A percentile compares a stretch with the other conserved stretches of the same genome.
Evolutionary conservation across 2,888 invertebrate species (phyloP).

Genomic region (Adelognathus sp.): DNA sequence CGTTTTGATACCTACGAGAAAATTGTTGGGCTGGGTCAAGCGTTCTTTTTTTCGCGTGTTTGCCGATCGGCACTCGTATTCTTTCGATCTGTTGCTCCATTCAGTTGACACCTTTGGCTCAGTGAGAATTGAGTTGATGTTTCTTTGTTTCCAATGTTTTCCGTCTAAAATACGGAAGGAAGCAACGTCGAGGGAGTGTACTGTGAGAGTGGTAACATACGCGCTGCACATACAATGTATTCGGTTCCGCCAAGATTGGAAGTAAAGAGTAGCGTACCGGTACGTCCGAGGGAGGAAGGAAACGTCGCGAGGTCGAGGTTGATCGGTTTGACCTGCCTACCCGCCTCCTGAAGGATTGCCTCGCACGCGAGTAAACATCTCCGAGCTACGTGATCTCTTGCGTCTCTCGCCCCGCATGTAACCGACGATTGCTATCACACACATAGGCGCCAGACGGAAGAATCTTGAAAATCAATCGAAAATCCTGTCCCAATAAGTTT

Average conservation of each 20-base stretch:
- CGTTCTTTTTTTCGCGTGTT: background rate
- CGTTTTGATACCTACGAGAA: slow-evolving; percentile 44
- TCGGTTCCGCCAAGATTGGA: slow-evolving; percentile 46
- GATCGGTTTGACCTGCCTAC: slow-evolving; percentile 73
- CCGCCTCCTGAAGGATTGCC: slow-evolving; percentile 52
- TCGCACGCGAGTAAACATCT: slow-evolving; percentile 75
- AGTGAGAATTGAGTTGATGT: background rate
- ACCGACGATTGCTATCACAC: slow-evolving; percentile 18
- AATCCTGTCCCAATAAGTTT: background rate
- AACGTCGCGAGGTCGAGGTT: slow-evolving; percentile 71
- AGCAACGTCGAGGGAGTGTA: background rate
- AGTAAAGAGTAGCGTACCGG: too few species aligned
- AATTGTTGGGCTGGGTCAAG: slow-evolving; percentile 54
- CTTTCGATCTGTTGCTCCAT: background rate
- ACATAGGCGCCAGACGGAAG: slow-evolving; percentile 8
- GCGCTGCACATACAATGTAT: background rate
- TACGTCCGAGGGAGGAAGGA: slow-evolving; percentile 68
- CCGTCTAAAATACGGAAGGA: background rate
- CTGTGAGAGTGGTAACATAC: too few species aligned
- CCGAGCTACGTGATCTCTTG: slow-evolving; percentile 55
- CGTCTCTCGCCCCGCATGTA: slow-evolving; percentile 18
- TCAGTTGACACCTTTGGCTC: background rate
- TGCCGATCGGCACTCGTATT: background rate
- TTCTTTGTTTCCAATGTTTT: background rate
- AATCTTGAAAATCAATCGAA: background rate